Evolutionary conservation across 2,888 invertebrate genomes (phyloP), one percentile per base, ranked within the genome.

Genomic region (Auanema freiburgensis): DNA sequence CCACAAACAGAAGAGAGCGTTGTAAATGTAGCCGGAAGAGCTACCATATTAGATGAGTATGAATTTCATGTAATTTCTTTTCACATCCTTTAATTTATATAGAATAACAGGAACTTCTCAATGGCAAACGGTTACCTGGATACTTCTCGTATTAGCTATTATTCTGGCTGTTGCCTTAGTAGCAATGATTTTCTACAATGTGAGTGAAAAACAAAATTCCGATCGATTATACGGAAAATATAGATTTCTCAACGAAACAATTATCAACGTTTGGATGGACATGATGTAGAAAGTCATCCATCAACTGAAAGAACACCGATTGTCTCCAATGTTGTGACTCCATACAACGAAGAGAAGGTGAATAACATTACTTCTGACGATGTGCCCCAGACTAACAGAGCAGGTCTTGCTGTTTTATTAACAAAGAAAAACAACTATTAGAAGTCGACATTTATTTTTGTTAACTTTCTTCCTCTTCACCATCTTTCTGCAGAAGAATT

Each of bases 61-160:
- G 69, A 53, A 0, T 55, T n/a, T 14, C 21, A 40, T 11, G 10
- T 43, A 41, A 25, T 50, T 23, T n/a, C n/a, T n/a, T n/a, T n/a
- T n/a, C n/a, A 40, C 43, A 23, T 21, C n/a, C 11, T 25, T 23
- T 14, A 18, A 23, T 18, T 53, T 14, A 56, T 66, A 53, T 59
- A 76, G 76, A 54, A 69, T 76, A 50, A 72, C 72, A 23, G 76
- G 76, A 16, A 71, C 69, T 51, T 67, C 71, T 16, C 68, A 70
- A 8, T 76, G 76, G 76, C 69, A 76, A 46, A 76, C 76, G 1
- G 71, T 76, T 21, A 69, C 76, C 1, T 76, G 76, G 76, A 70
- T 76, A 10, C 74, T 76, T 14, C 65, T 76, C 14, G 73, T 72
- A 12, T 67, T 76, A 16, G 72, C 74, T 59, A 72, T 76, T 21